A percentile compares a stretch with the other conserved stretches of the same genome.
Evolutionary conservation across 1,140 invertebrate genomes (phyloP).

Genomic region (Eupristina koningsbergeri): DNA sequence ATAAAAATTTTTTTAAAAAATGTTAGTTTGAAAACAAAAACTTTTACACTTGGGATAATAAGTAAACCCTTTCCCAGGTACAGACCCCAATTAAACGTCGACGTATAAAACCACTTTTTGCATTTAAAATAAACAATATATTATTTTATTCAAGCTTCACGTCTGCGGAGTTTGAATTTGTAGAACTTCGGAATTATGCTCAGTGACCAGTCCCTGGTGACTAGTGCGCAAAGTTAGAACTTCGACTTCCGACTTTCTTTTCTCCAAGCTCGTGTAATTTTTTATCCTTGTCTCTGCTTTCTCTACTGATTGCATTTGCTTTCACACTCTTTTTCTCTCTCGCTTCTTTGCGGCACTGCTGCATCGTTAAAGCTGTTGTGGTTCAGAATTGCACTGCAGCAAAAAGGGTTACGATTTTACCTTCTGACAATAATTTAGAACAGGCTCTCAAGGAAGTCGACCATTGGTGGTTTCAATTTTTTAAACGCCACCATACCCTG

Average conservation of each 20-base stretch:
- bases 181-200: neutral
- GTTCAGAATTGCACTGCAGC: neutral
- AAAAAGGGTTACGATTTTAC: constrained; percentile 39
- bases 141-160: neutral
- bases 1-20: too few relatives aligned
- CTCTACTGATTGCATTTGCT: neutral
- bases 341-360: neutral
- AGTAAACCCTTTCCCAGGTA: too few relatives aligned
- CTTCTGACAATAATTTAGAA: constrained; percentile 34
- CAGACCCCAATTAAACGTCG: too few relatives aligned
- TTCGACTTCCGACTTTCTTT: neutral
- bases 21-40: too few relatives aligned
- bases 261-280: neutral
- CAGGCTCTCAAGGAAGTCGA: constrained; percentile 29
- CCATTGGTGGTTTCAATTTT: constrained; percentile 48
- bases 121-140: neutral
- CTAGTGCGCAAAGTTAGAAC: neutral
- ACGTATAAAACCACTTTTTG: too few relatives aligned
- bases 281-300: neutral
- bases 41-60: too few relatives aligned
- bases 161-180: neutral
- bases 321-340: neutral
- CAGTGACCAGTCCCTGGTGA: neutral
- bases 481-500: neutral
- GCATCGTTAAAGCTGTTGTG: neutral